Evolutionary conservation across 2,888 invertebrate genomes (phyloP), one percentile per base, ranked within the genome.

Genomic region (Timandra comae): DNA sequence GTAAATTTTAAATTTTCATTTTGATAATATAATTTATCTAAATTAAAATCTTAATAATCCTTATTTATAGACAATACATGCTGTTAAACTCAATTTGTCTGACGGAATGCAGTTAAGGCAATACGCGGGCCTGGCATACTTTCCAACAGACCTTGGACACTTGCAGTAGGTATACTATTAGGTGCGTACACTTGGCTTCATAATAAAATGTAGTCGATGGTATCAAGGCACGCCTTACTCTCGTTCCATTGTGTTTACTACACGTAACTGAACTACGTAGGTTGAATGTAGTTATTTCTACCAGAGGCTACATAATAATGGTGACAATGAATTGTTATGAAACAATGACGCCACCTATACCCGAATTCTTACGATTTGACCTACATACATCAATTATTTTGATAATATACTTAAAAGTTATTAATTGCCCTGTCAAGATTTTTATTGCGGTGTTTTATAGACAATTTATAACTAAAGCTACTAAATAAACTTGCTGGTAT

Each of bases 121-220:
- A 63, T 16, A 16, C 16, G 56, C 57, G 54, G 40, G 53, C 55
- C 47, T 52, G 63, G 60, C 66, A 63, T 63, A 75, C 70, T 74
- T 76, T 77, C 70, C 52, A 68, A 58, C 58, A 57, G 66, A 56
- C 69, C 68, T 73, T 63, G 71, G 54, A 29, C 34, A 24, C 39
- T 24, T 39, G 31, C 37, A 7, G 21, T 30, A 13, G 29, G 29
- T 46, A 46, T 43, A 39, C 25, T n/a, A n/a, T n/a, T n/a, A n/a
- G n/a, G n/a, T n/a, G n/a, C n/a, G n/a, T n/a, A 52, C 55, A 61
- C 60, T 51, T 47, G 50, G 54, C 50, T 59, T 36, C 40, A 43
- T 50, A 49, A 54, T 58, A 48, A 37, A 46, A 55, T 45, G 30
- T 27, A 48, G 43, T 45, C 43, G 46, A 59, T 56, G 43, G 30